A percentile compares a stretch with the other conserved stretches of the same genome.
Evolutionary conservation across 2,888 invertebrate species (phyloP).

Genomic region (Atrina japonica): DNA sequence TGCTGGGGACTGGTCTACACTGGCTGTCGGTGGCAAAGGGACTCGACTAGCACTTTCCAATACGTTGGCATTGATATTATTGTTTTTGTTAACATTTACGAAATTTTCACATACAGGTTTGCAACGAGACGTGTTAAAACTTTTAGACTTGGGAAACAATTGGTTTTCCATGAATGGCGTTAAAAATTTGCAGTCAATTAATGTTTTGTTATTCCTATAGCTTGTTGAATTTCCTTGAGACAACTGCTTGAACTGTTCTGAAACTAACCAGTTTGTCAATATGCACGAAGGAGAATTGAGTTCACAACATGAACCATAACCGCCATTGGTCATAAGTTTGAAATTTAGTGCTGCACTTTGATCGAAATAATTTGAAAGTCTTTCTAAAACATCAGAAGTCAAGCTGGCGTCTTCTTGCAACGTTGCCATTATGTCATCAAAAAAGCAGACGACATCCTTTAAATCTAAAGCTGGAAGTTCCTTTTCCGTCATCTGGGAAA

Average conservation of each 20-base stretch:
- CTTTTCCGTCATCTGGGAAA: no score
- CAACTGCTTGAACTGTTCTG: conserved; percentile 35
- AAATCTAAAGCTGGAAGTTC: no score
- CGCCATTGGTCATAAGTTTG: neutral
- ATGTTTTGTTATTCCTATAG: neutral
- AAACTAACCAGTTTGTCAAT: conserved; percentile 34
- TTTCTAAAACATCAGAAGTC: neutral
- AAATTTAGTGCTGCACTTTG: conserved; percentile 15
- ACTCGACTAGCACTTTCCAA: no score
- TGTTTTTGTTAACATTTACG: no score
- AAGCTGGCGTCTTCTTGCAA: no score
- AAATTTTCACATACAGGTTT: neutral
- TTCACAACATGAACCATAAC: conserved; percentile 12
- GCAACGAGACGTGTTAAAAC: neutral
- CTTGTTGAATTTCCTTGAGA: neutral
- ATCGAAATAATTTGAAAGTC: conserved; percentile 20
- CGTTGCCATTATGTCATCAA: no score
- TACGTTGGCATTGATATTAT: neutral
- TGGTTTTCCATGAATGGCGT: conserved; percentile 7
- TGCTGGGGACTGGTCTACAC: no score
- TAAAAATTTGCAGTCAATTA: conserved; percentile 19
- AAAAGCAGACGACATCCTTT: no score
- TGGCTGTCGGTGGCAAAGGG: no score
- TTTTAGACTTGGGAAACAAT: neutral
- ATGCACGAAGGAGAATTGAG: conserved; percentile 26